These are phyloP conservation scores for Lycorma delicatula DNA, from an alignment of 1,140 invertebrate species.

Conservation along the genomic window DNA sequence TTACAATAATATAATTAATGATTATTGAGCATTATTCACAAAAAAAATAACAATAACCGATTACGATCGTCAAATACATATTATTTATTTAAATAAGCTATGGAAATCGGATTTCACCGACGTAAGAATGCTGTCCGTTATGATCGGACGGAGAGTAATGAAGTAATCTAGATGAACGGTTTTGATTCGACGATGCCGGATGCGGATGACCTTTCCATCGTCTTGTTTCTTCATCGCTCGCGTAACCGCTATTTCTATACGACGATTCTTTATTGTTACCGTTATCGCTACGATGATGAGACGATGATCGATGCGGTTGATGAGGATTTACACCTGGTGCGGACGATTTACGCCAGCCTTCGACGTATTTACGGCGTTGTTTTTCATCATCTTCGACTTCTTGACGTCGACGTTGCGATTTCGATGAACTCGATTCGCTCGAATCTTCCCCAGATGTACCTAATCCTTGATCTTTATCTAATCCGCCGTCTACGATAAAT, in stretches of 20 bases:
- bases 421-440: conserved; percentile 61
- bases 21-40: too few relatives aligned
- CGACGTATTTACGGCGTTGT: conserved; percentile 44
- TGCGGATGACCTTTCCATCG: conserved; percentile 13
- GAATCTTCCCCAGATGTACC: conserved; percentile 77
- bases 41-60: too few relatives aligned
- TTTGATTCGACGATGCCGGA: conserved; percentile 10
- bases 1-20: too few relatives aligned
- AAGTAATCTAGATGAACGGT: neutral
- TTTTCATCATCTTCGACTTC: conserved; percentile 48
- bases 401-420: conserved; percentile 45
- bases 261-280: too few relatives aligned
- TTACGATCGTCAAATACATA: too few relatives aligned
- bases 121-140: neutral
- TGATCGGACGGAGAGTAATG: conserved; percentile 10
- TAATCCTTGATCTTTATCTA: conserved; percentile 74
- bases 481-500: conserved; percentile 36
- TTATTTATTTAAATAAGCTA: too few relatives aligned
- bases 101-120: conserved; percentile 3
- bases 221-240: conserved; percentile 24
- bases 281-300: too few relatives aligned
- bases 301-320: conserved; percentile 28
- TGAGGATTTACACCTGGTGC: conserved; percentile 38
- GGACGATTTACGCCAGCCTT: conserved; percentile 58
- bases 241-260: conserved; percentile 26